Evolutionary conservation across 1,140 invertebrate genomes (phyloP), one percentile per base, ranked within the genome.

Genomic region (Drosophila lacteicornis): DNA sequence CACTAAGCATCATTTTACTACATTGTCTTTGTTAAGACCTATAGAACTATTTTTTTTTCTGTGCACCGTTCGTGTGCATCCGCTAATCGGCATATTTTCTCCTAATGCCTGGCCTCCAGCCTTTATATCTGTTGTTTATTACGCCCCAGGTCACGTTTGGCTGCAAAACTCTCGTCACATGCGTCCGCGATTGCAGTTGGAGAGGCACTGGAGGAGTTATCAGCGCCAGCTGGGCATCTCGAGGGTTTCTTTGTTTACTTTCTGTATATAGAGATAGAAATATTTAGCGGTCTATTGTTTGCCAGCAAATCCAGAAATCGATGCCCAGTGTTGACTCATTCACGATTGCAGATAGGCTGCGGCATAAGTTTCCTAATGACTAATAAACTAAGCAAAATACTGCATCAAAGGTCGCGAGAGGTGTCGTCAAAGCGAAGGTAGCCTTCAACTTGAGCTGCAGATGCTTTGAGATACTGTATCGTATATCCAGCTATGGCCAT

Each of bases 401-500:
- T 60, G 71, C 70, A 75, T 63, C 50, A 75, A 63, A 63, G 71
- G 57, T 73, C 51, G 45, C 53, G 45, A 43, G 45, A 36, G 17
- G 36, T 22, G 33, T 36, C 38, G 33, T 17, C 17, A 63, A 15
- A 51, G 27, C 25, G 15, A 53, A 55, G 11, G 38, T 36, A 12
- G 49, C 42, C 57, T 62, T 75, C 33, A 75, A 63, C 71, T 25
- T 53, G 71, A 74, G 71, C 19, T 47, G 25, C 46, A 38, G 38
- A 53, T 22, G 17, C 51, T 15, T 55, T 15, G 47, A 74, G 71
- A 30, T 51, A 74, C 47, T 22, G 40, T 59, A 60, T 59, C n/a
- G 51, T 57, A 59, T 70, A 73, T 59, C 22, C 30, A 71, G 36
- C 30, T 13, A 36, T 38, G 58, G n/a, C 71, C 71, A 75, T 63